Percentiles rank a stretch among this genome's conserved stretches.
phyloP scores from a whole-genome alignment of 1,140 invertebrate genomes.

The Marisa cornuarietis region DNA sequence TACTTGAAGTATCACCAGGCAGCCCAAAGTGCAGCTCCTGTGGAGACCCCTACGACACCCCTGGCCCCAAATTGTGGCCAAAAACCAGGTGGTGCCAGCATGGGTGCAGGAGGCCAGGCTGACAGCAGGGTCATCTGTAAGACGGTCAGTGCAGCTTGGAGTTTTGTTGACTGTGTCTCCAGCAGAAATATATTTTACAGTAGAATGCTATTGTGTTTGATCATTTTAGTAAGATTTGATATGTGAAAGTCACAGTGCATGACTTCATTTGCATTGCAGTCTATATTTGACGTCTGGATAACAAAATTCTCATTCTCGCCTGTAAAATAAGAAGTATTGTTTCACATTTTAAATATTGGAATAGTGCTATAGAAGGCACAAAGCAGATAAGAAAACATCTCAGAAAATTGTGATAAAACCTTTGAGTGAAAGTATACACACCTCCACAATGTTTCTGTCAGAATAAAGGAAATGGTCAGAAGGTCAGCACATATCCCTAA shows the following conservation, averaged over 20 bases:
- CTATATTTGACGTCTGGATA: too few relatives aligned
- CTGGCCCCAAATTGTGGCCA: constrained; percentile 44
- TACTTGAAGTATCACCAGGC: constrained; percentile 62
- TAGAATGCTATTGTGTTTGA: not conserved
- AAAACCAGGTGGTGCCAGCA: constrained; percentile 27
- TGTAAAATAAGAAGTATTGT: not conserved
- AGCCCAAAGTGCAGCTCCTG: constrained; percentile 56
- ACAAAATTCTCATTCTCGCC: too few relatives aligned
- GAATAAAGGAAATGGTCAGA: too few relatives aligned
- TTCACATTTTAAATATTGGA: not conserved
- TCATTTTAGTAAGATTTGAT: not conserved
- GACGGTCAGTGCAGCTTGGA: constrained; percentile 44
- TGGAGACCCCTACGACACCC: constrained; percentile 32
- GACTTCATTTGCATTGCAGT: too few relatives aligned
- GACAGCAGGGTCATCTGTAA: constrained; percentile 62
- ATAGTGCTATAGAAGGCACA: too few relatives aligned
- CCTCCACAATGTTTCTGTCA: too few relatives aligned
- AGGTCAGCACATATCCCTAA: too few relatives aligned
- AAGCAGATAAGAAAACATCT: not conserved
- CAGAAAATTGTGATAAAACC: not conserved
- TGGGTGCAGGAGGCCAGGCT: constrained; percentile 28
- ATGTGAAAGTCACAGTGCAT: too few relatives aligned
- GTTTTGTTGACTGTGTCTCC: not conserved
- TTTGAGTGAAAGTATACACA: too few relatives aligned
- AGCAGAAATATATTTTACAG: too few relatives aligned